These are phyloP conservation scores for Entomyzon cyanotis DNA, from an alignment of 2,113 vertebrate genomes.

Conservation along the genomic window DNA sequence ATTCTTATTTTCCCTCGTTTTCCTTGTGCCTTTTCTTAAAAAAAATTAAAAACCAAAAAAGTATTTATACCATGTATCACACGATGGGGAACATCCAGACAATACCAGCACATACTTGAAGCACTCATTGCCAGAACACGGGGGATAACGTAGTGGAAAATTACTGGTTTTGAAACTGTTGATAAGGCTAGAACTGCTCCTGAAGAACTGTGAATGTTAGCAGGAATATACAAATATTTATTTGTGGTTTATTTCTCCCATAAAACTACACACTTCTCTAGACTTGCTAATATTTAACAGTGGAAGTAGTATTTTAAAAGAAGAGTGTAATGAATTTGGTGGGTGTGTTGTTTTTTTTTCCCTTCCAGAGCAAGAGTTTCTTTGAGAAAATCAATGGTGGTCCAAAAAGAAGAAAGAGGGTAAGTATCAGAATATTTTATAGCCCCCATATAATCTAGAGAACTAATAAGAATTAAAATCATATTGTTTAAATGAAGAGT, in stretches of 20 bases:
- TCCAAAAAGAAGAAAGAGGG: conserved; percentile 91
- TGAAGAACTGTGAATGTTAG: conserved; percentile 29
- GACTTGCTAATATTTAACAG: conserved; percentile 46
- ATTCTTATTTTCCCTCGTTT: background rate
- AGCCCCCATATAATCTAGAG: background rate
- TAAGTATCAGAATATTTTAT: conserved; percentile 64
- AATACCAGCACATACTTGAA: background rate
- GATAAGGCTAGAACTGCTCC: conserved; percentile 26
- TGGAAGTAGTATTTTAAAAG: conserved; percentile 42
- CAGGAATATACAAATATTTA: conserved; percentile 12
- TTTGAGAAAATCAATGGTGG: conserved; percentile 90
- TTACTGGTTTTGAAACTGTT: conserved; percentile 24
- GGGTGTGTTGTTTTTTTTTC: conserved; percentile 12
- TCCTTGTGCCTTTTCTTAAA: background rate
- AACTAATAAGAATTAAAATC: background rate
- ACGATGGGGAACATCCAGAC: background rate
- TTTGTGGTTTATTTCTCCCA: conserved; percentile 52
- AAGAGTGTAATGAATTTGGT: conserved; percentile 36
- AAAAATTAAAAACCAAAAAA: too few species aligned
- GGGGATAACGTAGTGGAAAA: background rate
- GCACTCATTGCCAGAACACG: fast-evolving
- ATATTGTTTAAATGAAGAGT: background rate
- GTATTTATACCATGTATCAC: background rate
- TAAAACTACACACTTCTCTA: conserved; percentile 30
- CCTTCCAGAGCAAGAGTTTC: conserved; percentile 89